A percentile compares a stretch with the other conserved stretches of the same genome.
These are phyloP conservation scores for Catharus fuscescens DNA, from an alignment of 2,113 vertebrate species.

Conservation along the genomic window DNA sequence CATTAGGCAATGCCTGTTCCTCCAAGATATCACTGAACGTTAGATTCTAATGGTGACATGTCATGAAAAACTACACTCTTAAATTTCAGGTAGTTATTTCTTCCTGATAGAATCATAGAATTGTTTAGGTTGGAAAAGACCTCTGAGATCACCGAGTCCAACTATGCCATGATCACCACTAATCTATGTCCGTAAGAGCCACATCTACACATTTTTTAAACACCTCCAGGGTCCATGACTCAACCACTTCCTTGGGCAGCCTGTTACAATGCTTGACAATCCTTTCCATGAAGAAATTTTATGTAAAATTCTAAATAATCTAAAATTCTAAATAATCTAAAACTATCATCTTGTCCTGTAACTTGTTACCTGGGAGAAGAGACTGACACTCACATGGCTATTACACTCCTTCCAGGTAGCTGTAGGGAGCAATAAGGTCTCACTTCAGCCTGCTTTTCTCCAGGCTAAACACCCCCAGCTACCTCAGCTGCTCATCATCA, in stretches of 20 bases:
- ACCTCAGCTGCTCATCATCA: background rate
- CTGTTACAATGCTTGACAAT: background rate
- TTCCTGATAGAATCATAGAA: background rate
- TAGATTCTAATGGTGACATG: background rate
- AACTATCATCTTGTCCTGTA: background rate
- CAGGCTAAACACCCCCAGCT: background rate
- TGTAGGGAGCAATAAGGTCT: background rate
- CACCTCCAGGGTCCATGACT: background rate
- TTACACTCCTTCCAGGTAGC: background rate
- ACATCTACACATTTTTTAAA: background rate
- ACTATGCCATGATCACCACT: background rate
- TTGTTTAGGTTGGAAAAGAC: background rate
- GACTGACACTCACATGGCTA: background rate
- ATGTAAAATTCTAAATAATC: background rate
- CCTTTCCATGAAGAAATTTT: background rate
- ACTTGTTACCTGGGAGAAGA: background rate
- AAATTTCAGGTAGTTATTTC: background rate
- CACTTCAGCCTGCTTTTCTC: background rate
- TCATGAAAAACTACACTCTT: background rate
- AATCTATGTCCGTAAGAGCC: background rate
- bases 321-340: background rate
- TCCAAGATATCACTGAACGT: background rate
- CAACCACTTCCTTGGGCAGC: background rate
- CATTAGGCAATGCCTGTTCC: background rate
- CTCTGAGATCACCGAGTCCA: background rate